A percentile compares a stretch with the other conserved stretches of the same genome.
Conservation (phyloP, 2,113 vertebrate genomes). For the Nansenia antarctica region DNA sequence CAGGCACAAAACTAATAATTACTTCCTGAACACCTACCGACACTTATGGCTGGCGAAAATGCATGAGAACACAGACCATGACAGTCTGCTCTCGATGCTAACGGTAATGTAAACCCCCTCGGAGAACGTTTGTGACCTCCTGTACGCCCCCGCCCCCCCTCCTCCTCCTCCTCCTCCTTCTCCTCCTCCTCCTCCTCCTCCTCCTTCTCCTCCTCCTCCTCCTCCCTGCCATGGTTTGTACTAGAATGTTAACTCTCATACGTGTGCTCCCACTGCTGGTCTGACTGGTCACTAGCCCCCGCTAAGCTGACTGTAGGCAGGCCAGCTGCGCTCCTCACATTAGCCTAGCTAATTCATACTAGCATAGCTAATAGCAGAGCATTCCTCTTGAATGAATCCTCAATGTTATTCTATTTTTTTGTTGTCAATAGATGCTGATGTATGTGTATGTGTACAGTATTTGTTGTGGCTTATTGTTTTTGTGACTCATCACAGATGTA, state of each 20-base stretch:
- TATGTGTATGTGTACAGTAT: too few species aligned
- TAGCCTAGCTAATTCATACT: too few species aligned
- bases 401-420: too few species aligned
- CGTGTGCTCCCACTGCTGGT: conserved; percentile 56
- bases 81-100: conserved; percentile 95
- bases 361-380: too few species aligned
- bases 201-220: conserved; percentile 40
- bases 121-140: conserved; percentile 67
- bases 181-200: not conserved
- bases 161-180: conserved; percentile 3
- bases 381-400: too few species aligned
- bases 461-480: too few species aligned
- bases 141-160: not conserved
- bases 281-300: conserved; percentile 91
- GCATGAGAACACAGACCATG: conserved; percentile 94
- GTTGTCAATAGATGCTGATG: too few species aligned
- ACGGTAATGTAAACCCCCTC: conserved; percentile 94
- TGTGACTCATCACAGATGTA: too few species aligned
- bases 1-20: conserved; percentile 99
- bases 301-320: conserved; percentile 45
- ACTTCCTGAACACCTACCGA: conserved; percentile 97
- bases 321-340: not conserved
- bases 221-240: conserved; percentile 73
- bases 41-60: conserved; percentile 96
- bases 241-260: conserved; percentile 62